Percentiles rank a stretch among this genome's conserved stretches.
These are phyloP conservation scores for Unio delphinus DNA, from an alignment of 2,888 invertebrate species.

Conservation along the genomic window DNA sequence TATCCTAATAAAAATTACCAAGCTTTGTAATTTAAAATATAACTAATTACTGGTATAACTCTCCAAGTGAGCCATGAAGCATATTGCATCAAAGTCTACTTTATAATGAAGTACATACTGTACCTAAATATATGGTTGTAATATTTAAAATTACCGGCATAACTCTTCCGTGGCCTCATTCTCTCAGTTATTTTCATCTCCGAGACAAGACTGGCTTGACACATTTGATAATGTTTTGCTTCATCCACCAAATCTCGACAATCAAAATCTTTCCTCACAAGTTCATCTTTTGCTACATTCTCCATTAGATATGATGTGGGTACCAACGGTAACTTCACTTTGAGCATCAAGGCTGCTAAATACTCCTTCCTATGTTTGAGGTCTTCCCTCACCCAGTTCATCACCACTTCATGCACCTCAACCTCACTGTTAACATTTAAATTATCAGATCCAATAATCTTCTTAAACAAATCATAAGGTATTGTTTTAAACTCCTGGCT, in stretches of 20 bases:
- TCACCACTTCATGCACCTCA: constrained; percentile 70
- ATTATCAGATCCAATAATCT: constrained; percentile 61
- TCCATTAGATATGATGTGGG: constrained; percentile 67
- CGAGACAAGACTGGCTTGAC: constrained; percentile 63
- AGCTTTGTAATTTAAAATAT: no score
- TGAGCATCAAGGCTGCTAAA: constrained; percentile 62
- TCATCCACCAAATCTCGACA: constrained; percentile 72
- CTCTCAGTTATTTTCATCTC: constrained; percentile 59
- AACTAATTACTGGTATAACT: no score
- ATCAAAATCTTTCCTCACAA: constrained; percentile 61
- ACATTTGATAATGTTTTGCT: constrained; percentile 71
- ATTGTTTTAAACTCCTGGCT: constrained; percentile 66
- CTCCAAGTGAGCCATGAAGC: no score
- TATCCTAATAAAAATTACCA: no score
- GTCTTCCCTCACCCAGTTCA: constrained; percentile 71
- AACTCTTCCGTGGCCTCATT: constrained; percentile 71
- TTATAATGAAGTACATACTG: no score
- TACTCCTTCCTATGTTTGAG: constrained; percentile 52
- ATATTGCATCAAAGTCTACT: no score
- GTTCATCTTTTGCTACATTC: constrained; percentile 64
- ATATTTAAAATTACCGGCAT: constrained; percentile 65
- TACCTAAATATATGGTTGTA: neutral
- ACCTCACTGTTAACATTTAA: constrained; percentile 63
- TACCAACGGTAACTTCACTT: constrained; percentile 71
- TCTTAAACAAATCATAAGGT: constrained; percentile 56